Percentiles rank a stretch among this genome's conserved stretches.
Evolutionary conservation across 2,113 vertebrate genomes (phyloP).

Genomic region (Bostrychus sinensis): DNA sequence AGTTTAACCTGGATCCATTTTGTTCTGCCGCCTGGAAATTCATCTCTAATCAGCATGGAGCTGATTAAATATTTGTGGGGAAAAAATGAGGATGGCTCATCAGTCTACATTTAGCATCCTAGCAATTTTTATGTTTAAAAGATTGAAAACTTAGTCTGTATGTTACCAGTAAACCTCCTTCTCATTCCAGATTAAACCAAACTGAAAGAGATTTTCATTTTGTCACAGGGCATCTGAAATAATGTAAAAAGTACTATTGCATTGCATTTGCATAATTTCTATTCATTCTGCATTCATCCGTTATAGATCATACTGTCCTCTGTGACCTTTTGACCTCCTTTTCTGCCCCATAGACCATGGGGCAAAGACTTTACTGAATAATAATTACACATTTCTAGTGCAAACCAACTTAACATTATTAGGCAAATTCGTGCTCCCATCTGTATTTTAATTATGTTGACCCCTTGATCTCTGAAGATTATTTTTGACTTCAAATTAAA

Average conservation of each 20-base stretch:
- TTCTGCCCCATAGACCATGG: neutral
- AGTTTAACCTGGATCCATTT: too few relatives aligned
- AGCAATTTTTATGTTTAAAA: too few relatives aligned
- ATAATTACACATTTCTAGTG: neutral
- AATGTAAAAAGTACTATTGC: neutral
- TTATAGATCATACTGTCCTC: slow-evolving; percentile 1
- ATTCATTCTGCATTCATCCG: slow-evolving; percentile 1
- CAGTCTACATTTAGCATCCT: too few relatives aligned
- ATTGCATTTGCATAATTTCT: neutral
- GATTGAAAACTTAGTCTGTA: too few relatives aligned
- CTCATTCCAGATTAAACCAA: neutral
- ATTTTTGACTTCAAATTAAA: slow-evolving; percentile 5
- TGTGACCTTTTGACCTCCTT: slow-evolving; percentile 1
- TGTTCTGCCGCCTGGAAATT: too few relatives aligned
- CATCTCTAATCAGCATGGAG: too few relatives aligned
- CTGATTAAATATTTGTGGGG: too few relatives aligned
- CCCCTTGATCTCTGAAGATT: neutral
- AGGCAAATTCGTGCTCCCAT: neutral
- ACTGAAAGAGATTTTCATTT: too few relatives aligned
- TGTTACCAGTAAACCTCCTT: too few relatives aligned
- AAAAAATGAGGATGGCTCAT: too few relatives aligned
- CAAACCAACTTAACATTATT: neutral
- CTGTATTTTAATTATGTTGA: neutral
- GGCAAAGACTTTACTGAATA: neutral
- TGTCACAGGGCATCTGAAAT: neutral